Conservation (phyloP, 64 coral and sea anemone genomes). For the Cladopsammia gracilis region DNA sequence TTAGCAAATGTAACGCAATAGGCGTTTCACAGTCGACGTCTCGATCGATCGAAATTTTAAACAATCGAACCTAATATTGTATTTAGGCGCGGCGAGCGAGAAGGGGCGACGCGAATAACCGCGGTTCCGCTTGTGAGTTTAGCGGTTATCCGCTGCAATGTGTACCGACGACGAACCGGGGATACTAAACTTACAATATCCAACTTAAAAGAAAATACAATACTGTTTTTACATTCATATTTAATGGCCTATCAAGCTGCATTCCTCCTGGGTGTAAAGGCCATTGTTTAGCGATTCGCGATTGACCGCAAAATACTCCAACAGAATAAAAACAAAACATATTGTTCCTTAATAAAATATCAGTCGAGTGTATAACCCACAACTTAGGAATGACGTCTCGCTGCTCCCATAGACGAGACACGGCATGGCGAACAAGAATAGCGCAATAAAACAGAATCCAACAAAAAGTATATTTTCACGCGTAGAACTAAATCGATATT, state of each 20-base stretch:
- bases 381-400: neutral
- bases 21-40: neutral
- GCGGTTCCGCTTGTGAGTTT: neutral
- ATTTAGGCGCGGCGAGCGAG: neutral
- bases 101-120: neutral
- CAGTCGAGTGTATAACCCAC: slow-evolving; percentile 13
- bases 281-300: slow-evolving; percentile 20
- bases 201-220: neutral
- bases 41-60: neutral
- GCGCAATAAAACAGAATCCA: neutral
- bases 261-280: neutral
- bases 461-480: neutral
- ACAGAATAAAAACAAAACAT: slow-evolving; percentile 36
- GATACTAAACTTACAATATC: neutral
- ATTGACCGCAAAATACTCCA: slow-evolving; percentile 14
- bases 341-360: slow-evolving; percentile 29
- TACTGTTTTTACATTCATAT: slow-evolving; percentile 17
- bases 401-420: neutral
- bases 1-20: slow-evolving; percentile 58
- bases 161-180: neutral
- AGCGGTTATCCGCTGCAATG: neutral
- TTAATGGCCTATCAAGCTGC: slow-evolving; percentile 1
- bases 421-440: neutral
- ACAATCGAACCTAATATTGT: slow-evolving; percentile 3
- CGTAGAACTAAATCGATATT: neutral